phyloP scores from a whole-genome alignment of 2,888 invertebrate genomes.

The Parthenolecanium corni region DNA sequence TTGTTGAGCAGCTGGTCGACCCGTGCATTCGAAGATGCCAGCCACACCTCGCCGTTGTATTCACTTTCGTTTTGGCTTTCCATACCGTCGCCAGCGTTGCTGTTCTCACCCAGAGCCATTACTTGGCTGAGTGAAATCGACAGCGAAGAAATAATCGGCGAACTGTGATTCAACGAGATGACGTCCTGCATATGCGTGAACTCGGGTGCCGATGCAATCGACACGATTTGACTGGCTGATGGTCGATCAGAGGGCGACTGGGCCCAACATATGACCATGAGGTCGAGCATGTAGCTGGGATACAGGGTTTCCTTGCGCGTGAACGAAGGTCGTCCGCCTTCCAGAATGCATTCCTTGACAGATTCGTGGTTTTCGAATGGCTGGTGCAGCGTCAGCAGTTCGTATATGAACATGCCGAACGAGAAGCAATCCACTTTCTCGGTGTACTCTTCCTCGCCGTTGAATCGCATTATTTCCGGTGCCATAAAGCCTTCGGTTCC shows the following conservation, averaged over 20 bases:
- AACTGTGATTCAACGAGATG: slow-evolving; percentile 56
- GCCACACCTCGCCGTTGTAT: slow-evolving; percentile 54
- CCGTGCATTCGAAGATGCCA: slow-evolving; percentile 54
- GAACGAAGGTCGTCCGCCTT: slow-evolving; percentile 83
- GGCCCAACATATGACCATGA: slow-evolving; percentile 94
- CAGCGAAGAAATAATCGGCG: slow-evolving; percentile 52
- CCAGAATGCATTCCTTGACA: slow-evolving; percentile 89
- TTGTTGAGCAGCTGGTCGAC: slow-evolving; percentile 50
- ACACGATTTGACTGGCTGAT: slow-evolving; percentile 88
- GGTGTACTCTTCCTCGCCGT: slow-evolving; percentile 97
- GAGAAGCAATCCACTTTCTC: slow-evolving; percentile 96
- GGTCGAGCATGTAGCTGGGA: slow-evolving; percentile 78
- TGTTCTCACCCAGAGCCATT: background rate
- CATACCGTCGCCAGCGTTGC: background rate
- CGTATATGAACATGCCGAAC: slow-evolving; percentile 97
- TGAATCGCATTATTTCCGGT: slow-evolving; percentile 94
- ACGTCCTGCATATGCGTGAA: slow-evolving; percentile 78
- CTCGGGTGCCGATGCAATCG: slow-evolving; percentile 82
- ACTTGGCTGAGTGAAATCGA: slow-evolving; percentile 38
- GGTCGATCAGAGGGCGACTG: slow-evolving; percentile 68
- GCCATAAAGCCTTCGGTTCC: slow-evolving; percentile 99
- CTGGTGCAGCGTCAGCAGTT: slow-evolving; percentile 79
- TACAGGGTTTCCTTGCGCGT: slow-evolving; percentile 71
- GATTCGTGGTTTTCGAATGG: slow-evolving; percentile 96
- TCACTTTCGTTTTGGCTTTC: background rate